These are phyloP conservation scores for Ochropleura leucogaster DNA, from an alignment of 2,888 invertebrate genomes.

Conservation along the genomic window DNA sequence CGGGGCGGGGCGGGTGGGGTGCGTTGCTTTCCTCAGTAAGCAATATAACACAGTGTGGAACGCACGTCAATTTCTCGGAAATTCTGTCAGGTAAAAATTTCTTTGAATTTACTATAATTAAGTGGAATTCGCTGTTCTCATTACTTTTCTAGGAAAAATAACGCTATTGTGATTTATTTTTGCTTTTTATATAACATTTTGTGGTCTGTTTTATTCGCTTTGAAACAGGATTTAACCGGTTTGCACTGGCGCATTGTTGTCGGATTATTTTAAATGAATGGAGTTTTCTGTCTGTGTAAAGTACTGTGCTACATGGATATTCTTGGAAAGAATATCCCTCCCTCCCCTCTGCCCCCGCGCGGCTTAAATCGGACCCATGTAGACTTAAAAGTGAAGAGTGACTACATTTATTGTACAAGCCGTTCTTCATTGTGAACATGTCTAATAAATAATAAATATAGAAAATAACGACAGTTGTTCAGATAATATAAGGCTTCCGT, in stretches of 20 bases:
- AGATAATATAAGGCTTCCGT: background rate
- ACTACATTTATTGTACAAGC: background rate
- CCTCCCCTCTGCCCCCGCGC: background rate
- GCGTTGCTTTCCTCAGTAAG: conserved; percentile 19
- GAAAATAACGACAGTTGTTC: background rate
- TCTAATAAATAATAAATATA: background rate
- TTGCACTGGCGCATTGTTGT: conserved; percentile 33
- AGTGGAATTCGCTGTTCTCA: background rate
- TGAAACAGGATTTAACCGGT: conserved; percentile 40
- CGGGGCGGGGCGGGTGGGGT: too few species aligned
- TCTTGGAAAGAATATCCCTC: conserved; percentile 16
- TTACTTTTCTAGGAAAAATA: background rate
- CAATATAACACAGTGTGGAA: background rate
- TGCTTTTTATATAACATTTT: background rate
- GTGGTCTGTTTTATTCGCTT: conserved; percentile 21
- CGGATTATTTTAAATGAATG: conserved; percentile 44
- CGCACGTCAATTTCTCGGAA: conserved; percentile 25
- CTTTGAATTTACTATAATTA: background rate
- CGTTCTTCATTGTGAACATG: background rate
- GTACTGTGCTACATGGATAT: conserved; percentile 21
- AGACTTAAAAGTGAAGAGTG: background rate
- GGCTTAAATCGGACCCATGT: background rate
- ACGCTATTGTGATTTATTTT: conserved; percentile 3
- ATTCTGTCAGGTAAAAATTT: conserved; percentile 10
- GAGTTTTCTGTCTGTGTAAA: conserved; percentile 31